Conservation (phyloP, 1,140 invertebrate genomes). For the Leucophenga varia region DNA sequence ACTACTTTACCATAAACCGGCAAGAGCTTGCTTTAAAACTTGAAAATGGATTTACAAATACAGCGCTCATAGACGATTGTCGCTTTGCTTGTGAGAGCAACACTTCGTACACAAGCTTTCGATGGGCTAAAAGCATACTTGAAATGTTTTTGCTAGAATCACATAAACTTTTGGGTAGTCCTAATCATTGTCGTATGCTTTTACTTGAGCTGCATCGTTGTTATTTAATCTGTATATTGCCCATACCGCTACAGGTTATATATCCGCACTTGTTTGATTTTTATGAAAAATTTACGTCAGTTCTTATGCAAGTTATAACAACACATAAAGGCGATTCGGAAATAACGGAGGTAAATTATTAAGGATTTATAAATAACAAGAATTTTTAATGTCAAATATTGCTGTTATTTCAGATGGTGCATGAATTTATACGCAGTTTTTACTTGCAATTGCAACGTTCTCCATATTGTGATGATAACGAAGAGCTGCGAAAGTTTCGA, state of each 20-base stretch:
- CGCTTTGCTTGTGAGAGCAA: conserved; percentile 18
- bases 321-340: conserved; percentile 9
- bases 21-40: conserved; percentile 17
- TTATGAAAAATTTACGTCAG: conserved; percentile 30
- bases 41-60: conserved; percentile 14
- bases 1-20: conserved; percentile 34
- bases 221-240: conserved; percentile 33
- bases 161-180: conserved; percentile 26
- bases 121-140: conserved; percentile 35
- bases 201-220: conserved; percentile 26
- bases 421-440: no score
- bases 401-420: conserved; percentile 17
- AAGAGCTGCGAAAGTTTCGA: no score
- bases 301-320: conserved; percentile 22
- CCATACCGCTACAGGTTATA: conserved; percentile 32
- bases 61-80: conserved; percentile 12
- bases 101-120: conserved; percentile 30
- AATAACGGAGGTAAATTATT: conserved; percentile 23
- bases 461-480: no score
- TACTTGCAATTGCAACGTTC: no score
- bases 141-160: conserved; percentile 38
- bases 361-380: no score
- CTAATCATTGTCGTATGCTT: conserved; percentile 12
- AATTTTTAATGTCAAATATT: no score
- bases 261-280: conserved; percentile 26